Percentiles rank a stretch among this genome's conserved stretches.
Evolutionary conservation across 2,113 vertebrate species (phyloP).

Genomic region (Pipa parva): DNA sequence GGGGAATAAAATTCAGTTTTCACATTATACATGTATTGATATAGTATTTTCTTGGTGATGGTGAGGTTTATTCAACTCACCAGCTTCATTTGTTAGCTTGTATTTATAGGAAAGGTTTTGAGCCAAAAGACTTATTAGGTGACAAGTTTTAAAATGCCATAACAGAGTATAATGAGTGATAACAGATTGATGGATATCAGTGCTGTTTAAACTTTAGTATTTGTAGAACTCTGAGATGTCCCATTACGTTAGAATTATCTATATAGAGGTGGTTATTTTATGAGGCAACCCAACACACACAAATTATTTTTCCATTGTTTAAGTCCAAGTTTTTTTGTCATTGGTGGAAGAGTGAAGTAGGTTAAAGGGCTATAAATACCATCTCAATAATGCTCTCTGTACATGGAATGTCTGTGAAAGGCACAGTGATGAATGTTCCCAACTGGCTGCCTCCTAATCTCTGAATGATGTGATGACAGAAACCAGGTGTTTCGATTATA

Average conservation of each 20-base stretch:
- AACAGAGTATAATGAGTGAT: slow-evolving; percentile 4
- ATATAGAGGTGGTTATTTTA: slow-evolving; percentile 1
- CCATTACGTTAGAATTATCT: slow-evolving; percentile 1
- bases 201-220: slow-evolving; percentile 21
- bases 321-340: slow-evolving; percentile 21
- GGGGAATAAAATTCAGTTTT: too few species aligned
- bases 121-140: slow-evolving; percentile 12
- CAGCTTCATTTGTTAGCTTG: neutral
- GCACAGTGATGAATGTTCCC: slow-evolving; percentile 45
- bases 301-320: slow-evolving; percentile 43
- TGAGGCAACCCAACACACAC: slow-evolving; percentile 39
- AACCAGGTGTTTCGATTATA: slow-evolving; percentile 32
- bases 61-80: neutral
- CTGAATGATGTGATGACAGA: slow-evolving; percentile 41
- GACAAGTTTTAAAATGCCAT: neutral
- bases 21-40: too few species aligned
- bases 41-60: too few species aligned
- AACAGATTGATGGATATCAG: neutral
- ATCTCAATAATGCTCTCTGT: slow-evolving; percentile 43
- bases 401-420: slow-evolving; percentile 43
- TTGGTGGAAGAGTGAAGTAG: neutral
- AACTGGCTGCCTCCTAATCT: slow-evolving; percentile 41
- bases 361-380: slow-evolving; percentile 50
- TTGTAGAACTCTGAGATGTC: slow-evolving; percentile 7
- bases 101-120: slow-evolving; percentile 33